Evolutionary conservation across 2,797 vertebrate species (phyloP).

Genomic region (Sarcoramphus papa): DNA sequence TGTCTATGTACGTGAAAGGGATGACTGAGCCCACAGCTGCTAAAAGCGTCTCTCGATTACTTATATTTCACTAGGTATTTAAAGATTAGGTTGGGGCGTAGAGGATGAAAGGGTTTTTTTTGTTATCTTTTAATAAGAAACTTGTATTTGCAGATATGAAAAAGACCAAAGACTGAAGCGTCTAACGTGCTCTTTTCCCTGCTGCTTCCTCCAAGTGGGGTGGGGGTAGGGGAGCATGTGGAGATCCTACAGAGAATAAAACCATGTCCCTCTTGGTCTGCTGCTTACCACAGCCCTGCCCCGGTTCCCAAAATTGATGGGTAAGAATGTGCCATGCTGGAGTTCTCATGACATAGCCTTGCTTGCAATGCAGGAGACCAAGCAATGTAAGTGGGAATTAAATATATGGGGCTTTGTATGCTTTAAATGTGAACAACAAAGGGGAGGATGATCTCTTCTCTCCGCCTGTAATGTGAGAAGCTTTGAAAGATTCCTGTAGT

Average conservation of each 20-base stretch:
- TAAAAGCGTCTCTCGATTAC: constrained; percentile 31
- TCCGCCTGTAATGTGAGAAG: background rate
- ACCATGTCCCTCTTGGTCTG: background rate
- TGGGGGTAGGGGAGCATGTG: background rate
- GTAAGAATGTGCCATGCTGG: background rate
- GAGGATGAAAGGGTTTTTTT: constrained; percentile 46
- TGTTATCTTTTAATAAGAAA: constrained; percentile 59
- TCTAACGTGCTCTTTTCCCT: background rate
- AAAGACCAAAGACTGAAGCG: background rate
- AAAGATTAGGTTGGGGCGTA: background rate
- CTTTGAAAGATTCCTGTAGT: background rate
- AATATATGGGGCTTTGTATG: background rate
- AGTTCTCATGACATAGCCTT: constrained; percentile 34
- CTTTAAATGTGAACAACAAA: background rate
- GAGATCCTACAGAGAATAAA: constrained; percentile 36
- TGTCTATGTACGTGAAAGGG: constrained; percentile 38
- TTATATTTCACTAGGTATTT: constrained; percentile 56
- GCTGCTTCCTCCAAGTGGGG: background rate
- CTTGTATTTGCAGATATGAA: constrained; percentile 33
- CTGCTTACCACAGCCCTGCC: constrained; percentile 32
- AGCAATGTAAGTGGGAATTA: background rate
- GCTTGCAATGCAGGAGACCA: background rate
- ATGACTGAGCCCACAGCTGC: constrained; percentile 39
- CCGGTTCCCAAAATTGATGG: constrained; percentile 47
- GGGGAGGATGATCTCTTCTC: background rate